Evolutionary conservation across 2,113 vertebrate genomes (phyloP).

Genomic region (Alethe diademata): DNA sequence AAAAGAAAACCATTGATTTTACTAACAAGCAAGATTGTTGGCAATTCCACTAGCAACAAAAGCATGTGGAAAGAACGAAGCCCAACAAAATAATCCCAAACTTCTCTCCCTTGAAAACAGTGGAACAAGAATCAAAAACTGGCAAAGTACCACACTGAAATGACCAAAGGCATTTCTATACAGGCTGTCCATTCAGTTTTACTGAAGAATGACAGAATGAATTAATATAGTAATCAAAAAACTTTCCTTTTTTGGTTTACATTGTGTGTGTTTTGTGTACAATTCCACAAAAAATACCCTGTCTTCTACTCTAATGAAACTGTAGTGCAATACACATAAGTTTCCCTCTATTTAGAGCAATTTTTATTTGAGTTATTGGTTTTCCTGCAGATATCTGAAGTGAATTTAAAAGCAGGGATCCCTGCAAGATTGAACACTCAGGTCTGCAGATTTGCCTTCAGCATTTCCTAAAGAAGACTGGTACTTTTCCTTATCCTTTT

Average conservation of each 20-base stretch:
- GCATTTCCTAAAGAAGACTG: neutral
- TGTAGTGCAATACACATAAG: neutral
- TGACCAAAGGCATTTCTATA: neutral
- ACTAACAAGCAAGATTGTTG: neutral
- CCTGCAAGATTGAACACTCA: neutral
- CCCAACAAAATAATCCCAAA: neutral
- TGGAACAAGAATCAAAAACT: neutral
- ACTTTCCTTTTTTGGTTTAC: neutral
- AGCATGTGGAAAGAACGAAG: neutral
- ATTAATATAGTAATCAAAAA: neutral
- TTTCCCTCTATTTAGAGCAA: neutral
- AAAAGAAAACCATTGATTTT: neutral
- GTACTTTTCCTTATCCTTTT: neutral
- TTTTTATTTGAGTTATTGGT: neutral
- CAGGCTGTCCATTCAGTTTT: neutral
- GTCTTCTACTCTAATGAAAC: neutral
- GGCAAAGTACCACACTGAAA: neutral
- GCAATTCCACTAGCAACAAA: neutral
- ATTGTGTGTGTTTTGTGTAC: neutral
- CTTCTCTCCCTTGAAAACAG: neutral
- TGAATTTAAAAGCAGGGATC: neutral
- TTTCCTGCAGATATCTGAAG: neutral
- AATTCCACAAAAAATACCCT: neutral
- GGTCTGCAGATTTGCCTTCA: neutral
- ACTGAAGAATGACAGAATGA: neutral